These are phyloP conservation scores for Synanceia verrucosa DNA, from an alignment of 2,797 vertebrate species.

Conservation along the genomic window DNA sequence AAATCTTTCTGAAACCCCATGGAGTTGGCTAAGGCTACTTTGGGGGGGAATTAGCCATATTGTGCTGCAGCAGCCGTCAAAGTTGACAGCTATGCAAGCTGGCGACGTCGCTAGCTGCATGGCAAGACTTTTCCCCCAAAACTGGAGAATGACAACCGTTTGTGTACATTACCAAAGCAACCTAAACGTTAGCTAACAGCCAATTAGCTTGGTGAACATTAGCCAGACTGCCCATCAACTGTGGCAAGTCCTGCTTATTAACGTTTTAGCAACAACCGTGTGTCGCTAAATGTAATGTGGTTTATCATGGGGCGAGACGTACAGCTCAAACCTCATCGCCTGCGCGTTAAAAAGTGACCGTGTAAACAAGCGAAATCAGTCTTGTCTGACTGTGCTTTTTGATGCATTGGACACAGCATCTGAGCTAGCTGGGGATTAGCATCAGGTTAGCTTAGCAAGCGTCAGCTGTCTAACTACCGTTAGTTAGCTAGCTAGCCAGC, in stretches of 20 bases:
- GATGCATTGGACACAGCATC: slow-evolving; percentile 61
- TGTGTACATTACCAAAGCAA: slow-evolving; percentile 37
- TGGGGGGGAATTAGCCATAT: slow-evolving; percentile 28
- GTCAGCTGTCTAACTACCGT: slow-evolving; percentile 69
- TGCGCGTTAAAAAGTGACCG: slow-evolving; percentile 24
- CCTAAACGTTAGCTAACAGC: slow-evolving; percentile 45
- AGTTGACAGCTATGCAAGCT: slow-evolving; percentile 53
- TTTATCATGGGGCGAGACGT: neutral
- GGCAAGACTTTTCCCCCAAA: slow-evolving; percentile 24
- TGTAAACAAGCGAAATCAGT: slow-evolving; percentile 53
- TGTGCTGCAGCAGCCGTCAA: slow-evolving; percentile 32
- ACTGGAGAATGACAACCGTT: slow-evolving; percentile 30
- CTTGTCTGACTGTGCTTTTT: slow-evolving; percentile 51
- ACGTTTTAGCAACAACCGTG: slow-evolving; percentile 1
- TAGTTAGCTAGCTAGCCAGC: slow-evolving; percentile 52
- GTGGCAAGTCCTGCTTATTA: slow-evolving; percentile 53
- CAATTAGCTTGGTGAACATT: slow-evolving; percentile 59
- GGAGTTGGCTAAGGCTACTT: slow-evolving; percentile 31
- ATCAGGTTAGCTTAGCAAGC: slow-evolving; percentile 60
- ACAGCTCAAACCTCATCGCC: neutral
- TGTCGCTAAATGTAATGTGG: neutral
- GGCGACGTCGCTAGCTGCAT: slow-evolving; percentile 17
- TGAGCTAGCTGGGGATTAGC: slow-evolving; percentile 45
- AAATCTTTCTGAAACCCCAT: slow-evolving; percentile 27
- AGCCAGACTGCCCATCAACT: slow-evolving; percentile 45